Evolutionary conservation across 2,113 vertebrate genomes (phyloP).

Genomic region (Condylura cristata): DNA sequence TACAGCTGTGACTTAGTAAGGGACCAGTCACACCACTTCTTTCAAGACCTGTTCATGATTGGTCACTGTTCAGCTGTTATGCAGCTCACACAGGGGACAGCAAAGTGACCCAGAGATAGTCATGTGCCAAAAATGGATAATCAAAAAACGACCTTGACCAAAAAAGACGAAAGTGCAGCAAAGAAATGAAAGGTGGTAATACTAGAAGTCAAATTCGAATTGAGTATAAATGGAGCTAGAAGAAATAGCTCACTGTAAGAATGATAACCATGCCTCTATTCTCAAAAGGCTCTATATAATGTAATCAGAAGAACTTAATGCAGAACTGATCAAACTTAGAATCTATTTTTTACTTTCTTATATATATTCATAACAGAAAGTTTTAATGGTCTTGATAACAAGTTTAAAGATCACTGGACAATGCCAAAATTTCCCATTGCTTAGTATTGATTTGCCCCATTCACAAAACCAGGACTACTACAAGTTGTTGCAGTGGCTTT

Average conservation of each 20-base stretch:
- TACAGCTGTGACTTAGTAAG: background rate
- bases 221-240: background rate
- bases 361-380: background rate
- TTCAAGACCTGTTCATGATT: background rate
- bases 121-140: background rate
- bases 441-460: background rate
- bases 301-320: background rate
- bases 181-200: constrained; percentile 2
- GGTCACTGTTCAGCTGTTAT: background rate
- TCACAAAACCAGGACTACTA: background rate
- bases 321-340: background rate
- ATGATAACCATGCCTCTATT: background rate
- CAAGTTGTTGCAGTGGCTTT: constrained; percentile 5
- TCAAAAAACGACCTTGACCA: background rate
- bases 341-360: background rate
- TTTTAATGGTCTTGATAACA: background rate
- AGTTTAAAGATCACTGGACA: constrained; percentile 7
- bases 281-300: background rate
- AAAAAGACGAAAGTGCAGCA: background rate
- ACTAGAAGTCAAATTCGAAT: background rate
- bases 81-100: background rate
- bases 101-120: background rate
- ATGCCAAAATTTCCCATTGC: background rate
- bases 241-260: background rate
- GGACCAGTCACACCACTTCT: background rate